Evolutionary conservation across 2,113 vertebrate species (phyloP), one percentile per base, ranked within the genome.

Genomic region (Cavia aperea): DNA sequence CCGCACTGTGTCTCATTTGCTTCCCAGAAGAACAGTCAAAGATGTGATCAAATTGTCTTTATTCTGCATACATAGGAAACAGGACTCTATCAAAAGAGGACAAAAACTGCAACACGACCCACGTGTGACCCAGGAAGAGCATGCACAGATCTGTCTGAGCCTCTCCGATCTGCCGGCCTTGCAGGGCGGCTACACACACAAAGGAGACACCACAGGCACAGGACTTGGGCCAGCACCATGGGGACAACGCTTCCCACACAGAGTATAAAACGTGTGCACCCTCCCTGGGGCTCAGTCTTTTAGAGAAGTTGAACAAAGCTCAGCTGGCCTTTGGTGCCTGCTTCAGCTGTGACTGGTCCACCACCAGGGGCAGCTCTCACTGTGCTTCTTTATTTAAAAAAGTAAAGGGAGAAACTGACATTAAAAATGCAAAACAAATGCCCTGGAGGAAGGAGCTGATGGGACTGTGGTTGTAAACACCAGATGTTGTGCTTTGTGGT

Each of bases 51-150:
- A 15, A 86, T 63, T 43, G 33, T 43, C 89, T 95, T 97, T 95
- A 92, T 91, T 95, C 24, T 83, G 33, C 46, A 88, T 62, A 95
- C 88, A 94, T 60, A 96, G 90, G 94, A 96, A 97, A 79, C 51
- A 89, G 12, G 66, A 95, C 66, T 54, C 90, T 95, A 92, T 81
- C 13, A 26, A 96, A 96, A 96, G 75, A 88, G 90, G 78, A 82
- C 77, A 88, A 77, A 68, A 39, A 0, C 0, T 81, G 60, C 87
- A 54, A 79, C 89, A 29, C 0, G 3, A 92, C 63, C 87, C 89
- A 65, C 54, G 33, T 65, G 56, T 51, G 60, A 68, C 73, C 82
- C 81, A 94, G 68, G 33, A 65, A 94, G 94, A 77, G 62, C 79
- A 83, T 15, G 54, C 81, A 65, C 70, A 79, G 51, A 72, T 33